Base-by-base conservation (phyloP, 2,888 invertebrate species). In the Cosmopolites sordidus region DNA sequence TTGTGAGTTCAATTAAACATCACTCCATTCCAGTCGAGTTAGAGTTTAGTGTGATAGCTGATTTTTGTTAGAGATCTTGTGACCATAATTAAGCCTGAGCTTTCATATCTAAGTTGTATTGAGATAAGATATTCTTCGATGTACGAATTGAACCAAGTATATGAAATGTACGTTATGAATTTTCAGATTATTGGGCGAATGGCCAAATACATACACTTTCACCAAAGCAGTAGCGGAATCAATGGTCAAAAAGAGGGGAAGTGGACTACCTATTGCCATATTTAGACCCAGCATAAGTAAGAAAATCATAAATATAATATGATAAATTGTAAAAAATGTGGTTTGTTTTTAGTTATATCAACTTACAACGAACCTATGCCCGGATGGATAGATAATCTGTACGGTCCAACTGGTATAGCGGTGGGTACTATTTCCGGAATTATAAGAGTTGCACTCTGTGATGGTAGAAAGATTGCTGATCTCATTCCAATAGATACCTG, bases 201-300 rank as follows among this genome's bases (percentile, higher is more conserved):
- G 89, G 78, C 92, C 92, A 0, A 92, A 92, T 69, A 91, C 91
- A 0, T 93, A 93, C 74, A 87, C 89, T 0, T 89, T 86, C 68
- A 91, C 92, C 1, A 93, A 93, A 76, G 88, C 90, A 0, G 67
- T 92, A 45, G 89, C 89, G 0, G 92, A 93, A 69, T 80, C 82
- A 60, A 75, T 85, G 51, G 70, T 92, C 1, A 73, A 78, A 29
- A 73, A 76, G 12, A 81, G 81, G 54, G 79, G 80, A 3, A 75
- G 74, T 11, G 78, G 76, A 9, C 68, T 92, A 29, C 89, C 89
- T 0, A 70, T 91, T 9, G 86, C 85, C 43, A 84, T 93, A 59
- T 86, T 91, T 64, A 76, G 93, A 58, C 92, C 92, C 5, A 43
- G 52, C 15, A 59, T 59, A 48, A 47, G 57, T 57, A 50, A 47